phyloP scores from a whole-genome alignment of 2,888 invertebrate species.

The Acrobasis repandana region DNA sequence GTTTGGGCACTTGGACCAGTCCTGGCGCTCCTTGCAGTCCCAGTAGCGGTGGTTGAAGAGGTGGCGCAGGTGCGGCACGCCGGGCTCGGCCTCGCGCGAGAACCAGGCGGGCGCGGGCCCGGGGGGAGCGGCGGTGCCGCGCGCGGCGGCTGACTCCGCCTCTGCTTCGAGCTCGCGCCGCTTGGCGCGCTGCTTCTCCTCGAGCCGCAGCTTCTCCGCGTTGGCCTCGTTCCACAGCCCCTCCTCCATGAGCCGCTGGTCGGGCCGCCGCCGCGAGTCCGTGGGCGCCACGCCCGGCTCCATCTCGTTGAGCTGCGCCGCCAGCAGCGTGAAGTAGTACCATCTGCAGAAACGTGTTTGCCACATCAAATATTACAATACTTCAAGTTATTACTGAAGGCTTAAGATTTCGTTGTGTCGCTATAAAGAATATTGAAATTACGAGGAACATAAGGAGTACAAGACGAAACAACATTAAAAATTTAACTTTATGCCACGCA shows the following conservation, averaged over 20 bases:
- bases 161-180: slow-evolving; percentile 91
- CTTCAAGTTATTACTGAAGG: too few species aligned
- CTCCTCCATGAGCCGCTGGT: slow-evolving; percentile 98
- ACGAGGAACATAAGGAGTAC: too few species aligned
- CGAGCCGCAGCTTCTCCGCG: slow-evolving; percentile 89
- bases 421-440: too few species aligned
- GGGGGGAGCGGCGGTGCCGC: slow-evolving; percentile 83
- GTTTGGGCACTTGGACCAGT: slow-evolving; percentile 96
- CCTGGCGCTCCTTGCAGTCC: slow-evolving; percentile 92
- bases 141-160: slow-evolving; percentile 87
- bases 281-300: slow-evolving; percentile 97
- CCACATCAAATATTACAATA: too few species aligned
- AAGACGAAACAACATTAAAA: background rate
- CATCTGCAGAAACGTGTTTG: slow-evolving; percentile 64
- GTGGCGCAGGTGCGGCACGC: slow-evolving; percentile 83
- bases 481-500: too few species aligned
- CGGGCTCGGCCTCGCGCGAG: slow-evolving; percentile 89
- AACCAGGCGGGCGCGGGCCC: slow-evolving; percentile 96
- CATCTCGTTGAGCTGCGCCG: slow-evolving; percentile 97
- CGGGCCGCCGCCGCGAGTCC: slow-evolving; percentile 95
- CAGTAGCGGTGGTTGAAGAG: slow-evolving; percentile 95
- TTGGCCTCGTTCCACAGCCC: slow-evolving; percentile 97
- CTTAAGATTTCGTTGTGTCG: too few species aligned
- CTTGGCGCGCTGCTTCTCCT: slow-evolving; percentile 96
- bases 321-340: slow-evolving; percentile 97